Conservation (phyloP, 2,888 invertebrate species). For the Polietes domitor region DNA sequence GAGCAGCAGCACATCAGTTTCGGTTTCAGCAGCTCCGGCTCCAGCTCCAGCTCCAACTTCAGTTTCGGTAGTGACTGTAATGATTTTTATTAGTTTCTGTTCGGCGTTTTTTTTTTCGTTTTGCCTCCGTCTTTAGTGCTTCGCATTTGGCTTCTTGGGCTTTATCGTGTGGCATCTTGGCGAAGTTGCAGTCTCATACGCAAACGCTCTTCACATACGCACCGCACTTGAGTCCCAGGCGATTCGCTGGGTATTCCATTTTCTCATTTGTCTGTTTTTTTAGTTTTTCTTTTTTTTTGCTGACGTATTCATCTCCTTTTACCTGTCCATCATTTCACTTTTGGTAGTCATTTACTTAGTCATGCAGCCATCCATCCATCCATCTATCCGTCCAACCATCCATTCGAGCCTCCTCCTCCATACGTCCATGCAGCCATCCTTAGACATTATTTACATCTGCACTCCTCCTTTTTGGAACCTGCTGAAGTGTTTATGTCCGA, state of each 20-base stretch:
- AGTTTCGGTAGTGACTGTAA: constrained; percentile 61
- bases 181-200: constrained; percentile 55
- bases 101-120: constrained; percentile 17
- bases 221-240: constrained; percentile 33
- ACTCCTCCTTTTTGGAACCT: constrained; percentile 53
- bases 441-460: constrained; percentile 30
- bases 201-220: background rate
- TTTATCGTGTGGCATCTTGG: constrained; percentile 33
- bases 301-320: constrained; percentile 50
- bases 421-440: background rate
- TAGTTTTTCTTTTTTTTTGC: constrained; percentile 19
- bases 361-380: constrained; percentile 56
- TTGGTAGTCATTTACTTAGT: constrained; percentile 66
- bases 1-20: constrained; percentile 22
- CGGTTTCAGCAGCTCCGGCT: no score
- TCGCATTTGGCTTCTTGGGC: background rate
- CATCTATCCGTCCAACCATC: constrained; percentile 44
- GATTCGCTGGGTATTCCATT: background rate
- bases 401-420: constrained; percentile 35
- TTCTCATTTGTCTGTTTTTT: constrained; percentile 7
- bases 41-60: constrained; percentile 41
- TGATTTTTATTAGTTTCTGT: constrained; percentile 58
- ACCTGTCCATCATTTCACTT: constrained; percentile 62
- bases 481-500: constrained; percentile 66
- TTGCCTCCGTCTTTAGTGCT: constrained; percentile 43